These are phyloP conservation scores for Lamproptera curius DNA, from an alignment of 2,888 invertebrate genomes.

Conservation along the genomic window DNA sequence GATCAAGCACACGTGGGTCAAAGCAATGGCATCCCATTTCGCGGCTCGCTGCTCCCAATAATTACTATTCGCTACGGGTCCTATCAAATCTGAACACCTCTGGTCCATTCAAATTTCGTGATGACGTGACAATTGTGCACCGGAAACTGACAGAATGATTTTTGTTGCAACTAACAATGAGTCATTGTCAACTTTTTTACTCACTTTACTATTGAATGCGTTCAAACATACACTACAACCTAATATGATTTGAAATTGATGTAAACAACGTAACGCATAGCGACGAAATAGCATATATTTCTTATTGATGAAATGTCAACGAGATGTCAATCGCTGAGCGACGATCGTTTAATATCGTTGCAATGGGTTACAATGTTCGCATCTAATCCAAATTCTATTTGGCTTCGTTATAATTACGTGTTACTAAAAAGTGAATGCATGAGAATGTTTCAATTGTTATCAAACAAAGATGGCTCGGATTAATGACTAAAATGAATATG, in stretches of 20 bases:
- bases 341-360: too few species aligned
- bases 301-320: background rate
- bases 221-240: background rate
- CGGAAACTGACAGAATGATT: constrained; percentile 2
- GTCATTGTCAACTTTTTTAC: background rate
- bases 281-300: too few species aligned
- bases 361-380: too few species aligned
- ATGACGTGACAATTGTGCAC: constrained; percentile 12
- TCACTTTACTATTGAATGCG: background rate
- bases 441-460: too few species aligned
- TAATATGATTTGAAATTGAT: too few species aligned
- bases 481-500: too few species aligned
- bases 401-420: too few species aligned
- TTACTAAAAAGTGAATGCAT: too few species aligned
- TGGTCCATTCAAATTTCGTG: constrained; percentile 23
- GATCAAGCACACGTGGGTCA: constrained; percentile 18
- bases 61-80: constrained; percentile 43
- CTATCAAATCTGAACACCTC: constrained; percentile 41
- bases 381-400: too few species aligned
- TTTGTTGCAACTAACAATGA: background rate
- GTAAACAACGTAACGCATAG: too few species aligned
- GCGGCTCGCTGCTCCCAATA: constrained; percentile 56
- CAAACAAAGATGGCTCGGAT: too few species aligned
- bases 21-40: constrained; percentile 50
- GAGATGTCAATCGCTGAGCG: background rate